A percentile compares a stretch with the other conserved stretches of the same genome.
These are phyloP conservation scores for Platanista minor DNA, from an alignment of 2,113 vertebrate genomes.

Conservation along the genomic window DNA sequence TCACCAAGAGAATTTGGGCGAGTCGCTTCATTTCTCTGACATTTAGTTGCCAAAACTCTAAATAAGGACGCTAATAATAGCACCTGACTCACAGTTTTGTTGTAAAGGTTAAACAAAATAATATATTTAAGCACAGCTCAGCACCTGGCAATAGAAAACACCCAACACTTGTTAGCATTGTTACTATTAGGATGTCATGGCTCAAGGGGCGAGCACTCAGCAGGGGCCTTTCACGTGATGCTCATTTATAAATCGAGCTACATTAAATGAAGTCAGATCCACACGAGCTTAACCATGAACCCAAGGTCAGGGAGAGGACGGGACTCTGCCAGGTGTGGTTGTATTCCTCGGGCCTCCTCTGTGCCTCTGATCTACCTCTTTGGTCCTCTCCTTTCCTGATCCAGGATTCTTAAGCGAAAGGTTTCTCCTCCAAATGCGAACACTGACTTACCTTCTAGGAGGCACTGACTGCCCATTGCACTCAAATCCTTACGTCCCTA, in stretches of 20 bases:
- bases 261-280: too few species aligned
- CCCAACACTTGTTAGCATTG: neutral
- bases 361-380: neutral
- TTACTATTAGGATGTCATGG: accelerated
- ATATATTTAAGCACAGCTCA: neutral
- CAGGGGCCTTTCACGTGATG: neutral
- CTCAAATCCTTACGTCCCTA: neutral
- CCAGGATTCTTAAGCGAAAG: neutral
- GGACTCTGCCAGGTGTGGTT: accelerated
- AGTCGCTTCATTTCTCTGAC: neutral
- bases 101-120: neutral
- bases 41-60: neutral
- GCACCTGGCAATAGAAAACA: neutral
- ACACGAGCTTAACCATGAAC: accelerated
- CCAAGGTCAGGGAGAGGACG: neutral
- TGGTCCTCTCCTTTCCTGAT: neutral
- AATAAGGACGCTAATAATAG: neutral
- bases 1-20: neutral
- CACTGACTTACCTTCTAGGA: neutral
- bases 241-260: neutral
- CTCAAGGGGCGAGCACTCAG: neutral
- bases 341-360: neutral
- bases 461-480: too few species aligned
- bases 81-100: neutral
- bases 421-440: neutral